phyloP scores from a whole-genome alignment of 2,113 vertebrate genomes.

The Mastomys coucha region DNA sequence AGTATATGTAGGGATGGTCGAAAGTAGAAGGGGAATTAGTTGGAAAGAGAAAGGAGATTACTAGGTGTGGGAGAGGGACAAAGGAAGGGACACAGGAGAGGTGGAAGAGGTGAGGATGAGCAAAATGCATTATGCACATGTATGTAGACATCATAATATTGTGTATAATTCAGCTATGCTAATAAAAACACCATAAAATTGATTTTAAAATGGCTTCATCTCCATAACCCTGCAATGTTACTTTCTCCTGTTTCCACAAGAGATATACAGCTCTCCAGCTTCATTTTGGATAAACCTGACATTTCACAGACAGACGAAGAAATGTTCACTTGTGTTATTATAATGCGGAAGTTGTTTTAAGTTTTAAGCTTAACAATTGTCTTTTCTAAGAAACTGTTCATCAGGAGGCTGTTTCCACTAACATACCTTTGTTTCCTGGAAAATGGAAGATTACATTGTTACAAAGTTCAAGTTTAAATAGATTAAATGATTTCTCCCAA shows the following conservation, averaged over 20 bases:
- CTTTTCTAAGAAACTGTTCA: slow-evolving; percentile 57
- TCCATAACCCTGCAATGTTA: neutral
- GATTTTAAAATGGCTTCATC: neutral
- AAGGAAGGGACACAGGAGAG: too few relatives aligned
- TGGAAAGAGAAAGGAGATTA: neutral
- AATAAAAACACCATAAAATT: neutral
- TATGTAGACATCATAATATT: neutral
- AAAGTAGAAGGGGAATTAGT: neutral
- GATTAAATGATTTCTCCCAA: slow-evolving; percentile 17
- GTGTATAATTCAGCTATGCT: neutral
- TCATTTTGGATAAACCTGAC: slow-evolving; percentile 22
- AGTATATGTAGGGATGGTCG: neutral
- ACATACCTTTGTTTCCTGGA: neutral
- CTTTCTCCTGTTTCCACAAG: slow-evolving; percentile 37
- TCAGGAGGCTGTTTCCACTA: neutral
- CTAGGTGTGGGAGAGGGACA: neutral
- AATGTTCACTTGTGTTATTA: slow-evolving; percentile 39
- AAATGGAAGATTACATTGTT: slow-evolving; percentile 30
- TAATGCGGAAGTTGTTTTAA: neutral
- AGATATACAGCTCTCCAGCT: neutral
- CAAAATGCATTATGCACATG: neutral
- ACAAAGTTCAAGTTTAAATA: slow-evolving; percentile 3
- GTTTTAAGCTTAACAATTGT: slow-evolving; percentile 43
- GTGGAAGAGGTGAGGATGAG: neutral
- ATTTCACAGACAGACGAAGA: slow-evolving; percentile 43